Evolutionary conservation across 2,888 invertebrate genomes (phyloP), one percentile per base, ranked within the genome.

Genomic region (Leptarthrus brevirostris): DNA sequence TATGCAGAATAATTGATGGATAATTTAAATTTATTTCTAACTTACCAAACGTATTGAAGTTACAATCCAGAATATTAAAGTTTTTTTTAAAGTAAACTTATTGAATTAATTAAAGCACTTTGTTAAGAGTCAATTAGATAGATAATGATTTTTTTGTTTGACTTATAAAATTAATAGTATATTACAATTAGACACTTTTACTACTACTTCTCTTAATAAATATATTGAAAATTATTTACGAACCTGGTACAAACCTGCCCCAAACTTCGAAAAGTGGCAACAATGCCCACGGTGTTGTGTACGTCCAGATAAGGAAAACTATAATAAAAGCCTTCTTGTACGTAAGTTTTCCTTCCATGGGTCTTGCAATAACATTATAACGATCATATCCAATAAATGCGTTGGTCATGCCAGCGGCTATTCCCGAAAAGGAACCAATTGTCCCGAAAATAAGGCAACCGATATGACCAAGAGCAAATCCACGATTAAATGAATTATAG

Each of bases 321-420:
- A 94, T 90, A 26, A 93, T 80, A 34, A 93, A 81, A 2, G 92
- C 93, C 84, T 94, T 93, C 12, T 92, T 92, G 74, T 88, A 88
- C 0, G 93, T 92, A 77, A 95, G 83, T 79, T 93, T 91, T 3
- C 94, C 93, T 80, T 93, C 93, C 78, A 94, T 88, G 2, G 94
- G 94, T 76, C 90, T 89, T 0, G 94, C 92, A 74, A 95, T 95
- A 1, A 93, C 90, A 77, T 90, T 90, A 79, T 82, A 89, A 30
- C 94, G 88, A 83, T 94, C 94, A 79, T 92, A 94, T 6, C 94
- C 93, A 75, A 95, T 94, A 72, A 92, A 92, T 6, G 94, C 92
- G 80, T 95, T 95, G 0, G 93, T 93, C 87, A 92, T 91, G 1
- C 89, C 88, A 1, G 92, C 92, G 0, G 91, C 94, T 64, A 94